phyloP scores from a whole-genome alignment of 2,113 vertebrate species.

The Gambusia affinis region DNA sequence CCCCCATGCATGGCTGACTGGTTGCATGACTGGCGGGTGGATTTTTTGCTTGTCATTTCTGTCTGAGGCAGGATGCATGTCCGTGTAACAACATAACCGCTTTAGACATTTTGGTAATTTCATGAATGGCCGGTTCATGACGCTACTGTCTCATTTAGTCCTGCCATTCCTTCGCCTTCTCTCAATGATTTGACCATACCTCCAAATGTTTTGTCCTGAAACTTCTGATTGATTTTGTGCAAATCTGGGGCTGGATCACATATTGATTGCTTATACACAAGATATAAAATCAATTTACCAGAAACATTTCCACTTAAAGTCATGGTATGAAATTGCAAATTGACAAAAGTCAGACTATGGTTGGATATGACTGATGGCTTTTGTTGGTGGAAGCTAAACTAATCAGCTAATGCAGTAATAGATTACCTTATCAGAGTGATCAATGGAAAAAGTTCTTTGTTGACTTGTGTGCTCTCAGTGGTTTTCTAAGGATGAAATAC shows the following conservation, averaged over 20 bases:
- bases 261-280: slow-evolving; percentile 4
- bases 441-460: not conserved
- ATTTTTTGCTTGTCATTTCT: slow-evolving; percentile 55
- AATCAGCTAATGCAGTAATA: slow-evolving; percentile 7
- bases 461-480: not conserved
- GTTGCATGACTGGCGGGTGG: slow-evolving; percentile 42
- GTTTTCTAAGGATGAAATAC: too few relatives aligned
- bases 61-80: slow-evolving; percentile 35
- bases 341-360: slow-evolving; percentile 1
- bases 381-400: slow-evolving; percentile 3
- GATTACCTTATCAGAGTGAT: not conserved
- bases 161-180: slow-evolving; percentile 7
- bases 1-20: slow-evolving; percentile 30
- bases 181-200: not conserved
- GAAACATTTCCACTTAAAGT: slow-evolving; percentile 1
- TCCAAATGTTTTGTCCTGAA: not conserved
- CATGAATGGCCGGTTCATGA: slow-evolving; percentile 37
- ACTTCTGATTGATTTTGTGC: slow-evolving; percentile 16
- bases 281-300: slow-evolving; percentile 7
- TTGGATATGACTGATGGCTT: slow-evolving; percentile 14
- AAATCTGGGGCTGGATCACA: not conserved
- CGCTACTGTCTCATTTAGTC: not conserved
- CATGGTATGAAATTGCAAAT: not conserved
- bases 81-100: slow-evolving; percentile 24
- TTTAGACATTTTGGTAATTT: slow-evolving; percentile 50